Base-by-base conservation (phyloP, 2,113 vertebrate genomes). In the Serinus canaria region DNA sequence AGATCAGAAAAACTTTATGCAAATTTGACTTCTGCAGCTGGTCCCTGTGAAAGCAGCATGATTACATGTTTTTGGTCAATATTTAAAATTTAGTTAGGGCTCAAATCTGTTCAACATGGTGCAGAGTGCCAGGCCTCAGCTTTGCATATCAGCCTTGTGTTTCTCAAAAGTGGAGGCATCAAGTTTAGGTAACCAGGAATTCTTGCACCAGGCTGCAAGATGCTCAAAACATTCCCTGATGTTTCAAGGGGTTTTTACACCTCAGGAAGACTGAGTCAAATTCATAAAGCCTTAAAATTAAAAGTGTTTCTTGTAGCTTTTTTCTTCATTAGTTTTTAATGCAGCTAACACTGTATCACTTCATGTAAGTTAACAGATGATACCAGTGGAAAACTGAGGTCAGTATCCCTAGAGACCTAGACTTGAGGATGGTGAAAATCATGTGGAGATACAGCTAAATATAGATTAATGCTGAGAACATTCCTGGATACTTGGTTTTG, bases 391-490 rank as follows among this genome's bases (percentile, higher is more conserved):
- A 95, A 95, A 90, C 88, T 90, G 95, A 96, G 88, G 75, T 95
- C 95, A 96, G 75, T 88, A 68, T 95, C 92, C 73, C 92, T 72
- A 72, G 95, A 78, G 94, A 83, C 33, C 10, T 76, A 41, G 53
- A 73, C 85, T 83, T 66, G 79, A 85, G 86, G 78, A 89, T 89
- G 89, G 86, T 93, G 60, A 91, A 92, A 94, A 78, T 89, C 86
- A 87, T 63, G 80, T 78, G 91, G 92, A 94, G 82, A 85, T 85
- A 53, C 41, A 73, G 91, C 92, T 96, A 96, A 96, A 94, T 92
- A 87, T 94, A 96, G 92, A 74, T 86, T 50, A 77, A 89, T 97
- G 94, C 95, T 92, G 94, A 96, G 96, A 97, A 93, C 89, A 75
- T 96, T 96, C 92, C 91, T 96, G 88, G 94, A 90, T 93, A 33